Base-by-base conservation (phyloP, 2,888 invertebrate genomes). In the Chloromyia formosa region DNA sequence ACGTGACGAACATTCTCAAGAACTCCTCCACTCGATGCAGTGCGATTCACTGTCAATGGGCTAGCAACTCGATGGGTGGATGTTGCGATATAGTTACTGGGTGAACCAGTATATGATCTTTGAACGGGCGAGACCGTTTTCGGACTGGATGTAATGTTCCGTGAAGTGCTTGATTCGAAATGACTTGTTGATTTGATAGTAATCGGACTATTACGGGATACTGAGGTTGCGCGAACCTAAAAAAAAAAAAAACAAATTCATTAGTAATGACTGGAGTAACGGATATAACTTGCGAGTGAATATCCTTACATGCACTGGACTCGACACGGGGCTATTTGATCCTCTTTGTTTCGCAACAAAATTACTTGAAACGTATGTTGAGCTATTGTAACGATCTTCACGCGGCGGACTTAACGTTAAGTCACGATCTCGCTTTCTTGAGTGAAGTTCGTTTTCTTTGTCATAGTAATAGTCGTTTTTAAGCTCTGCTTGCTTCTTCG, bases 51-150 rank as follows among this genome's bases (percentile, higher is more conserved):
- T 20, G 82, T 82, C 14, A 83, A 81, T 7, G 85, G 85, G 75
- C 85, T 85, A 18, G 82, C 82, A 64, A 89, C 80, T 53, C 84
- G 82, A 76, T 85, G 84, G 1, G 79, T 88, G 77, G 78, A 88
- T 78, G 80, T 88, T 82, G 82, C 87, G 83, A 75, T 87, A 85
- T 82, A 89, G 82, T 86, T 89, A 84, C 82, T 89, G 83, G 81
- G 90, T 82, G 84, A 90, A 84, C 73, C 87, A 86, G 81, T 87
- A 86, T 78, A 78, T 18, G 82, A 82, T 14, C 84, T 80, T 22
- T 79, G 79, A 56, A 82, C 83, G 49, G 85, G 86, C 1, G 85
- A 81, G 75, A 82, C 80, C 66, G 82, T 83, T 7, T 85, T 80
- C 1, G 86, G 86, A 77, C 86, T 86, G 60, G 80, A 77, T 12